phyloP scores from a whole-genome alignment of 2,888 invertebrate genomes.

The Rhaphigaster nebulosa region DNA sequence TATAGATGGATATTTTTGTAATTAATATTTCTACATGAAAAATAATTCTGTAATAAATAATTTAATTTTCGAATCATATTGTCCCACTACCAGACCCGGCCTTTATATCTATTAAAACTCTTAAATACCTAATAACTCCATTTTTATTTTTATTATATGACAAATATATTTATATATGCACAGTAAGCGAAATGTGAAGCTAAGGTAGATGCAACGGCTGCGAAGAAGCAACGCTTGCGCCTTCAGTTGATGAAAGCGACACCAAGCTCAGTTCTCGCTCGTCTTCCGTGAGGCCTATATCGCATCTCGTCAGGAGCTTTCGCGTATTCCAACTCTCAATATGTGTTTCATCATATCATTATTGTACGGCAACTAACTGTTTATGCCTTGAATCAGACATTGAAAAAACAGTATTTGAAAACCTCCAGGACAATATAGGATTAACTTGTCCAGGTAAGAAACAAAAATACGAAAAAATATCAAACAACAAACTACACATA shows the following conservation, averaged over 20 bases:
- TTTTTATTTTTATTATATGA: too few species aligned
- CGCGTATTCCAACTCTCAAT: neutral
- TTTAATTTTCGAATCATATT: too few species aligned
- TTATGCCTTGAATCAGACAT: neutral
- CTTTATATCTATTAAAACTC: too few species aligned
- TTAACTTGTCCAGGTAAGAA: neutral
- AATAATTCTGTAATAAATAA: too few species aligned
- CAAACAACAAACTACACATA: too few species aligned
- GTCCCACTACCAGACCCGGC: too few species aligned
- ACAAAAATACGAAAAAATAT: neutral
- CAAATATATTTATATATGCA: too few species aligned
- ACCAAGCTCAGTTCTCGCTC: neutral
- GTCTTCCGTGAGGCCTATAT: neutral
- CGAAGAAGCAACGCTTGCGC: neutral
- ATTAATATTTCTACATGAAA: too few species aligned
- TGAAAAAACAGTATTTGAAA: neutral
- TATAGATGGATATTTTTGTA: too few species aligned
- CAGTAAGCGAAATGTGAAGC: too few species aligned
- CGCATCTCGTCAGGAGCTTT: neutral
- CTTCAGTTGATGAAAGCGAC: neutral
- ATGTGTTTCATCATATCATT: neutral
- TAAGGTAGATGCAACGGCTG: too few species aligned
- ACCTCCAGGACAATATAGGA: neutral
- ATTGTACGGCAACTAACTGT: neutral
- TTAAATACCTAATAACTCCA: too few species aligned